These are phyloP conservation scores for Chloebia gouldiae DNA, from an alignment of 2,113 vertebrate genomes.

Conservation along the genomic window DNA sequence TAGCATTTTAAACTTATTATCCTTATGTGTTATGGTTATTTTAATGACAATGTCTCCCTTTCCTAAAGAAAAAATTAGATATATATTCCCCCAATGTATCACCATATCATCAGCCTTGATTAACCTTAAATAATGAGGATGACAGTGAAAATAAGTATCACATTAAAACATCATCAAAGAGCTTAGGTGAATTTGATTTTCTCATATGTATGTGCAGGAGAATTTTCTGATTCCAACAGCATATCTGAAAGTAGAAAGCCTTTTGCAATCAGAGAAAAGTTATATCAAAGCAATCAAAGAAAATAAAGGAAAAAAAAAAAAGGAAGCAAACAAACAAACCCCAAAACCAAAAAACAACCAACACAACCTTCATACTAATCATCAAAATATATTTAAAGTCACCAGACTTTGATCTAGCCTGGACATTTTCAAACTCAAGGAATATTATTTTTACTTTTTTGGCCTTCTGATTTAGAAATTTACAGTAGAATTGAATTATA, in stretches of 20 bases:
- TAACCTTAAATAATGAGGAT: background rate
- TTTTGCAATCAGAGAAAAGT: background rate
- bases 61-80: background rate
- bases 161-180: background rate
- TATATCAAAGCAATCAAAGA: background rate
- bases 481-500: constrained; percentile 48
- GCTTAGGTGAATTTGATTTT: background rate
- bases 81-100: background rate
- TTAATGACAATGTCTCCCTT: background rate
- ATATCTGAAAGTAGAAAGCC: background rate
- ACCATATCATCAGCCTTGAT: background rate
- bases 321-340: background rate
- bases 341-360: background rate
- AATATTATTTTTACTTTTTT: constrained; percentile 28
- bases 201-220: background rate
- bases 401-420: background rate
- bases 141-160: background rate
- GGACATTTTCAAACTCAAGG: background rate
- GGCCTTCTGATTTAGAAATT: constrained; percentile 49
- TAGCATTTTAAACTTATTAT: background rate
- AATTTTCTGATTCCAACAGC: background rate
- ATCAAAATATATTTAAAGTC: background rate
- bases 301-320: background rate
- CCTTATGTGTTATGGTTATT: background rate
- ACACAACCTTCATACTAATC: background rate